These are phyloP conservation scores for Neodiprion fabricii DNA, from an alignment of 1,140 invertebrate species.

Conservation along the genomic window DNA sequence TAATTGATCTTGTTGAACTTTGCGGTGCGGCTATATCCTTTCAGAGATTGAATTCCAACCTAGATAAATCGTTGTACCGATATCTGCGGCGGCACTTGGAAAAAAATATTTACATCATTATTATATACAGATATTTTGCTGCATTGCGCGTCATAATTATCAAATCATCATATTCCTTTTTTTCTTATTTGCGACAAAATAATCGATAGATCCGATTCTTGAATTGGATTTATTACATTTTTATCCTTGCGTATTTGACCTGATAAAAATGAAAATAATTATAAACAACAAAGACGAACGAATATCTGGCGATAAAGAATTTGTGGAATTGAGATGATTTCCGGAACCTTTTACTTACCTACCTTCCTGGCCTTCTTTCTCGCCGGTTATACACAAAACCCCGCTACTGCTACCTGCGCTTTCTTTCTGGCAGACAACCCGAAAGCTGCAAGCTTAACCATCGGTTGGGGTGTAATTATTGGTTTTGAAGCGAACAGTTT, in stretches of 20 bases:
- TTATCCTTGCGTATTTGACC: too few relatives aligned
- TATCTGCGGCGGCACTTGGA: too few relatives aligned
- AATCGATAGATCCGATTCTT: too few relatives aligned
- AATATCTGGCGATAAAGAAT: background rate
- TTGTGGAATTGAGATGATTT: background rate
- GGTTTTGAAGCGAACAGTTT: slow-evolving; percentile 25
- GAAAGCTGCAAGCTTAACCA: background rate
- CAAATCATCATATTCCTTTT: too few relatives aligned
- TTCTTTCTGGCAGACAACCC: background rate
- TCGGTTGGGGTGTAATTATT: slow-evolving; percentile 34
- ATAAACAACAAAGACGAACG: too few relatives aligned
- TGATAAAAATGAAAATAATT: too few relatives aligned
- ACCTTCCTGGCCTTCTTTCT: background rate
- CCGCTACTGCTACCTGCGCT: background rate
- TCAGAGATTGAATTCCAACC: background rate
- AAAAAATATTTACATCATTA: too few relatives aligned
- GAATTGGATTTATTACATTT: too few relatives aligned
- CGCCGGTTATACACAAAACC: background rate
- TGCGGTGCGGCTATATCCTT: background rate
- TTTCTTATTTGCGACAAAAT: too few relatives aligned
- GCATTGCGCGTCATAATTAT: too few relatives aligned
- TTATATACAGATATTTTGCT: too few relatives aligned
- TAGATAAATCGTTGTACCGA: too few relatives aligned
- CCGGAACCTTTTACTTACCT: background rate
- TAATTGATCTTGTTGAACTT: background rate